Evolutionary conservation across 2,888 invertebrate genomes (phyloP), one percentile per base, ranked within the genome.

Genomic region (Ormyrus nitidulus): DNA sequence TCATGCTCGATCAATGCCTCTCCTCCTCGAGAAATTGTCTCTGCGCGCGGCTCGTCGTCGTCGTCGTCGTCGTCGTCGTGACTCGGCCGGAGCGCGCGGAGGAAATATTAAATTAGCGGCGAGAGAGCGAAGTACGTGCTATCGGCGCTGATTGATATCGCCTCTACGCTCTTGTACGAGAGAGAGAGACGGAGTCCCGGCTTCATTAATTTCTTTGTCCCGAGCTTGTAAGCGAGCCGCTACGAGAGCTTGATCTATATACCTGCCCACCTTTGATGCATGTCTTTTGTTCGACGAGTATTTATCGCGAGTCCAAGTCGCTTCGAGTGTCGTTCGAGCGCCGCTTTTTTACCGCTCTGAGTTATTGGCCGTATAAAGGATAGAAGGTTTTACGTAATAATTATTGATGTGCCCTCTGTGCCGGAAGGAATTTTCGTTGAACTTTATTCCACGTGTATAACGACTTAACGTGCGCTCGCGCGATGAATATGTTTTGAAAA

Each of bases 51-150:
- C 86, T 88, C 85, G 85, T 84, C 84, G 83, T 73, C 84, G 88
- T 70, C 76, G 56, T 11, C 13, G 83, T 88, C 86, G 86, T 84
- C 87, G 84, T 84, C 87, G 85, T 86, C 86, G 83, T 70, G 83
- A 82, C 73, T 76, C 34, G 34, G 34, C 34, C 34, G 34, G 34
- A 34, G 34, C 19, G 8, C 70, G 10, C 54, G 79, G 75, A 84
- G 83, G 82, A 85, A 86, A 87, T 86, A 87, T 87, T 86, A 85
- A 89, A 88, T 88, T 85, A 86, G 85, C 85, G 81, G 80, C 82
- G 59, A 5, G 79, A 77, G 79, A 68, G 82, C 83, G 78, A 34
- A 34, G 34, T 77, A 10, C 54, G 34, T 34, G 49, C 46, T 66
- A 54, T 59, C 58, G 69, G 0, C 34, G 11, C 72, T 71, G 72